Conservation (phyloP, 2,888 invertebrate species). For the Electrophaes corylata region DNA sequence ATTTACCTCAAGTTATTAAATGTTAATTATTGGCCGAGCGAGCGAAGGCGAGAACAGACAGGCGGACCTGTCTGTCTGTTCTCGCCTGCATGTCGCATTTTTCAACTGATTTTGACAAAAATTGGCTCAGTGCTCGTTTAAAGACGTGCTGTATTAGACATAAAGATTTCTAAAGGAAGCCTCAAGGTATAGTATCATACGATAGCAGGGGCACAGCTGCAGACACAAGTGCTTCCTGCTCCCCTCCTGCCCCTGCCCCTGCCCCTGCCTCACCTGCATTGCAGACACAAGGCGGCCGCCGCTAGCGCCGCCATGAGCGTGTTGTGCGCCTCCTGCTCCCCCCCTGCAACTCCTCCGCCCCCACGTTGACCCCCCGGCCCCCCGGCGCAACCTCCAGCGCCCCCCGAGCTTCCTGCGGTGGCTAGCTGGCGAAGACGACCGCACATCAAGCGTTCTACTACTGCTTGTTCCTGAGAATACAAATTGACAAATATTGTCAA, state of each 20-base stretch:
- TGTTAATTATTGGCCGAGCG: no score
- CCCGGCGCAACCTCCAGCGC: conserved; percentile 31
- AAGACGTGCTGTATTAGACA: no score
- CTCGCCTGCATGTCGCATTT: no score
- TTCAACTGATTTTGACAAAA: no score
- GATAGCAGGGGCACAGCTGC: no score
- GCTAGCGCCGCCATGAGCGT: conserved; percentile 62
- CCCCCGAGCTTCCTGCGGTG: conserved; percentile 28
- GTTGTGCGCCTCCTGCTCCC: conserved; percentile 45
- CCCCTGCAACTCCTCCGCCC: conserved; percentile 35
- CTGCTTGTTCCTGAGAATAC: conserved; percentile 63
- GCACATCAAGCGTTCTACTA: conserved; percentile 72
- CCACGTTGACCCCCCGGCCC: conserved; percentile 26
- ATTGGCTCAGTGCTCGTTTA: no score
- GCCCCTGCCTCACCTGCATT: conserved; percentile 60
- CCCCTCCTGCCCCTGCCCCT: not conserved
- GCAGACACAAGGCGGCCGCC: conserved; percentile 65
- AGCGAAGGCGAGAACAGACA: no score
- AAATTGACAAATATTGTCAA: no score
- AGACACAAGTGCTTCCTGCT: no score
- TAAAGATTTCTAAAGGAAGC: no score
- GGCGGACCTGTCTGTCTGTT: no score
- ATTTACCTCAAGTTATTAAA: conserved; percentile 8
- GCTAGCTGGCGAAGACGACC: conserved; percentile 46
- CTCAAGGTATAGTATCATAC: no score